Evolutionary conservation across 2,888 invertebrate genomes (phyloP).

Genomic region (Epirrita christyi): DNA sequence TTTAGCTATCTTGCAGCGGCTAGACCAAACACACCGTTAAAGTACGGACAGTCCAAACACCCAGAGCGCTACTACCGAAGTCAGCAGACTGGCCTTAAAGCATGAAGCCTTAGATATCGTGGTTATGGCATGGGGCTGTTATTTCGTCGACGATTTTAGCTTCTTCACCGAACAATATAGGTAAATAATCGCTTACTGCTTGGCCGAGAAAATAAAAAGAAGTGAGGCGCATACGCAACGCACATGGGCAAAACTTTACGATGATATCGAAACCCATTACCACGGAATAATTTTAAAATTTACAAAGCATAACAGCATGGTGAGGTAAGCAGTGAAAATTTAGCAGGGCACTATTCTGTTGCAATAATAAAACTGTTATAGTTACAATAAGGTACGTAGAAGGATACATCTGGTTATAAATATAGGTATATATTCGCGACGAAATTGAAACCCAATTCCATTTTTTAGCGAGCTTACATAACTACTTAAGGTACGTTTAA

Average conservation of each 20-base stretch:
- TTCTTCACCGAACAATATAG: background rate
- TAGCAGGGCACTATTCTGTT: slow-evolving; percentile 18
- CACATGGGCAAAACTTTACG: too few species aligned
- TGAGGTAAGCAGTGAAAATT: slow-evolving; percentile 21
- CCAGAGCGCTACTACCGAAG: slow-evolving; percentile 11
- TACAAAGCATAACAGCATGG: too few species aligned
- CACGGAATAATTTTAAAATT: too few species aligned
- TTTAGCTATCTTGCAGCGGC: too few species aligned
- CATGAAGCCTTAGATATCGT: slow-evolving; percentile 2
- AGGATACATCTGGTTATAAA: slow-evolving; percentile 25
- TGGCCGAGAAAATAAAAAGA: too few species aligned
- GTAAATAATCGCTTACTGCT: background rate
- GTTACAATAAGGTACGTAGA: slow-evolving; percentile 25
- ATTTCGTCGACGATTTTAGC: slow-evolving; percentile 4
- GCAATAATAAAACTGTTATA: slow-evolving; percentile 21
- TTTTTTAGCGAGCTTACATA: slow-evolving; percentile 60
- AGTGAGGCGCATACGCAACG: too few species aligned
- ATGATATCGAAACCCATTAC: too few species aligned
- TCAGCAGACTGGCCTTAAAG: slow-evolving; percentile 1
- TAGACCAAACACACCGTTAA: too few species aligned
- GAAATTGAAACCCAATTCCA: slow-evolving; percentile 26
- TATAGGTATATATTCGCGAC: slow-evolving; percentile 11
- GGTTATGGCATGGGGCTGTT: background rate
- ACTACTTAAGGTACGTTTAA: slow-evolving; percentile 45
- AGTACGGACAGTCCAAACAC: too few species aligned